phyloP scores from a whole-genome alignment of 2,113 vertebrate species.

The Pyrgilauda ruficollis region DNA sequence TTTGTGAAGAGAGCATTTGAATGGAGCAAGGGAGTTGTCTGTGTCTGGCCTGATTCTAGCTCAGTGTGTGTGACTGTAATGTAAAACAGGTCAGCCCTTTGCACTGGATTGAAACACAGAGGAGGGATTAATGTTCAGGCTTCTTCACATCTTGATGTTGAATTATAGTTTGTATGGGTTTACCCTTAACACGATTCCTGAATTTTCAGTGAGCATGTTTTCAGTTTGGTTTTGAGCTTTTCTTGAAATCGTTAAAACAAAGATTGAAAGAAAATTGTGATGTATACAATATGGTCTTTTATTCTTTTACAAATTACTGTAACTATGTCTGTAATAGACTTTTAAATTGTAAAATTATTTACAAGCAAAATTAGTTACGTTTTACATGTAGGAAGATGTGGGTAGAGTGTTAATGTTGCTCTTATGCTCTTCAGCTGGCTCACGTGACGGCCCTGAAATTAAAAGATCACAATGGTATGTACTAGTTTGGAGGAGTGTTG shows the following conservation, averaged over 20 bases:
- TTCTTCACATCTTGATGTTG: background rate
- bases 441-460: conserved; percentile 86
- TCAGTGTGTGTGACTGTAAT: background rate
- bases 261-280: background rate
- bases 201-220: background rate
- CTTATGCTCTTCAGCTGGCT: conserved; percentile 75
- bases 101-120: background rate
- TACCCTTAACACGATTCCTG: background rate
- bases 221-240: background rate
- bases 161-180: background rate
- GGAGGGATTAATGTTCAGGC: background rate
- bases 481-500: background rate
- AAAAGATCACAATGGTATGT: conserved; percentile 86
- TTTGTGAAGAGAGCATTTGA: background rate
- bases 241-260: background rate
- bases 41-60: background rate
- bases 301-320: background rate
- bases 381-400: background rate
- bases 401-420: background rate
- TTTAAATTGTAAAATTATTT: background rate
- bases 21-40: background rate
- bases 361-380: background rate
- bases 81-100: background rate
- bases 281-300: background rate
- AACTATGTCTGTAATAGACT: background rate